Evolutionary conservation across 2,113 vertebrate genomes (phyloP).

Genomic region (Paradisaea rubra): DNA sequence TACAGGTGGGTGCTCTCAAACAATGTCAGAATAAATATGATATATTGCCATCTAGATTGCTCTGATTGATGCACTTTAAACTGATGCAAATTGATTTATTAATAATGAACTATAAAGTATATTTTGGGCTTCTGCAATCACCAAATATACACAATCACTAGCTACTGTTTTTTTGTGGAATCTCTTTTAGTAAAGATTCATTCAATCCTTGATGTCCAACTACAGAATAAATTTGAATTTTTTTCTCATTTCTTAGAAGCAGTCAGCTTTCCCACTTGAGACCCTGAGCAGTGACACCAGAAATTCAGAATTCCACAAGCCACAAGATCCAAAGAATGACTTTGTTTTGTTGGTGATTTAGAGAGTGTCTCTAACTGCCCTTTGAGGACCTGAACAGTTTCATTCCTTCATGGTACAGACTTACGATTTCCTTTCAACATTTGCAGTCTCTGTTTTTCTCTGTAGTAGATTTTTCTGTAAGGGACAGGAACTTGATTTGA

Average conservation of each 20-base stretch:
- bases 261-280: not conserved
- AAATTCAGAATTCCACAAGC: not conserved
- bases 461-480: not conserved
- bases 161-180: not conserved
- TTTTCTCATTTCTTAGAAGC: not conserved
- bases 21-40: not conserved
- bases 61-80: not conserved
- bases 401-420: not conserved
- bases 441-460: not conserved
- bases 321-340: not conserved
- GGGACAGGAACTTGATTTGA: not conserved
- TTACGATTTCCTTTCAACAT: not conserved
- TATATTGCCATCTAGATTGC: not conserved
- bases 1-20: not conserved
- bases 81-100: not conserved
- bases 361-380: not conserved
- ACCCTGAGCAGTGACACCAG: not conserved
- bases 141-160: not conserved
- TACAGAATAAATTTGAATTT: not conserved
- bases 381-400: not conserved
- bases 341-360: slow-evolving; percentile 13
- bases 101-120: not conserved
- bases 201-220: not conserved
- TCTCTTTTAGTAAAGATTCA: not conserved
- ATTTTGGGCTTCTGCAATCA: not conserved